These are phyloP conservation scores for Leptothorax acervorum DNA, from an alignment of 2,888 invertebrate species.

Conservation along the genomic window DNA sequence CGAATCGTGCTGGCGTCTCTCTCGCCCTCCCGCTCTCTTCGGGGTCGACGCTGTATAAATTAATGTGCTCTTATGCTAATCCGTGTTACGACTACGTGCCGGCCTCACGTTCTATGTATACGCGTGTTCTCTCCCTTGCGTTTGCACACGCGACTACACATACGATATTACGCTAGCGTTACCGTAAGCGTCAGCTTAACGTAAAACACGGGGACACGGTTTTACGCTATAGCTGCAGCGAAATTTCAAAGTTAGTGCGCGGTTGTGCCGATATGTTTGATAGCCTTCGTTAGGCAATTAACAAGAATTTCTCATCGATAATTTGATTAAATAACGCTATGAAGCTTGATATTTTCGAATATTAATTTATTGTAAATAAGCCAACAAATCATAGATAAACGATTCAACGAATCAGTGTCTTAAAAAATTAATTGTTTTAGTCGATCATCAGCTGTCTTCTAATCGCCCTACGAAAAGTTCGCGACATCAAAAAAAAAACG, in stretches of 20 bases:
- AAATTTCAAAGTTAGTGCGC: conserved; percentile 40
- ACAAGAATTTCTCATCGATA: neutral
- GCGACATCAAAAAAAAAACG: conserved; percentile 8
- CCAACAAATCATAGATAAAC: neutral
- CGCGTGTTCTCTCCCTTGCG: conserved; percentile 16
- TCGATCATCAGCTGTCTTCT: neutral
- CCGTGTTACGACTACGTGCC: conserved; percentile 57
- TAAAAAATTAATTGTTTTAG: neutral
- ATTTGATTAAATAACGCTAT: neutral
- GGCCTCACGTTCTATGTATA: conserved; percentile 28
- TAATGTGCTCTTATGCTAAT: conserved; percentile 73
- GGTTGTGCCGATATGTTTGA: neutral
- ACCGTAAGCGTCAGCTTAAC: conserved; percentile 30
- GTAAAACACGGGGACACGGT: conserved; percentile 31
- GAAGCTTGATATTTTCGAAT: neutral
- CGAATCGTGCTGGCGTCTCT: conserved; percentile 26
- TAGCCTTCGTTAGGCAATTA: neutral
- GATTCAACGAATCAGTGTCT: neutral
- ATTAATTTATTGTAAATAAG: neutral
- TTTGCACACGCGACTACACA: conserved; percentile 28
- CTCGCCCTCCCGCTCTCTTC: conserved; percentile 19
- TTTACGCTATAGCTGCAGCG: neutral
- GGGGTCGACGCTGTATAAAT: conserved; percentile 64
- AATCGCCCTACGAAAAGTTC: neutral
- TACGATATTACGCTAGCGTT: conserved; percentile 38